phyloP scores from a whole-genome alignment of 2,113 vertebrate genomes.

The Campylomormyrus tamandua region DNA sequence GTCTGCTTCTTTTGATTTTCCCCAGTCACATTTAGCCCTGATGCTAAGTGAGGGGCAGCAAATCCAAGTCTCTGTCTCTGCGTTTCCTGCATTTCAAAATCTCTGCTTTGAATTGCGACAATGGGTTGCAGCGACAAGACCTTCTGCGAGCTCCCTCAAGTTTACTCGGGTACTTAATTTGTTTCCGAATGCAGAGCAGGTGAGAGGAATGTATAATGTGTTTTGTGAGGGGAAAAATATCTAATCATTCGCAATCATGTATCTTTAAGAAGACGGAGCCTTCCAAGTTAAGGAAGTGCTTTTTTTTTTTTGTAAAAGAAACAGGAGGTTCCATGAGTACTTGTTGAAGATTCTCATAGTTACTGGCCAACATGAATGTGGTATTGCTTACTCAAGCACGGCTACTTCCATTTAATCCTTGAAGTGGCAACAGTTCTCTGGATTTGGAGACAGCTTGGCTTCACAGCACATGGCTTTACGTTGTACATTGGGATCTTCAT shows the following conservation, averaged over 20 bases:
- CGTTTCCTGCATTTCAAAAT: background rate
- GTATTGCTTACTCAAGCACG: background rate
- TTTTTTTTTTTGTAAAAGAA: background rate
- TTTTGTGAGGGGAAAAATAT: background rate
- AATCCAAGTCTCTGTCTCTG: background rate
- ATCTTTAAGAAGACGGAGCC: background rate
- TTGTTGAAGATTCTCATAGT: background rate
- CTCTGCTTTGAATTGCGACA: background rate
- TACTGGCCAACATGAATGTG: background rate
- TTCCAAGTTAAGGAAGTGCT: background rate
- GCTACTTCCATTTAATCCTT: background rate
- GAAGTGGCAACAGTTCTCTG: background rate
- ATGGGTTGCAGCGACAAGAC: background rate
- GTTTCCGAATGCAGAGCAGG: background rate
- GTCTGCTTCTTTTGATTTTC: conserved; percentile 43
- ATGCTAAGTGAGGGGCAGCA: background rate
- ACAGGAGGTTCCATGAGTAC: background rate
- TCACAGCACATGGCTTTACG: background rate
- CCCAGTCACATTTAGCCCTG: conserved; percentile 16
- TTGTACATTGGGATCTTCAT: background rate
- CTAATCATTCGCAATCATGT: background rate
- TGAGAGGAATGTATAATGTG: background rate
- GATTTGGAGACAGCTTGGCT: background rate
- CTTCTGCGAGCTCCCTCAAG: background rate
- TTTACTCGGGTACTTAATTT: background rate